phyloP scores from a whole-genome alignment of 1,140 invertebrate species.

The Pachypsylla venusta region DNA sequence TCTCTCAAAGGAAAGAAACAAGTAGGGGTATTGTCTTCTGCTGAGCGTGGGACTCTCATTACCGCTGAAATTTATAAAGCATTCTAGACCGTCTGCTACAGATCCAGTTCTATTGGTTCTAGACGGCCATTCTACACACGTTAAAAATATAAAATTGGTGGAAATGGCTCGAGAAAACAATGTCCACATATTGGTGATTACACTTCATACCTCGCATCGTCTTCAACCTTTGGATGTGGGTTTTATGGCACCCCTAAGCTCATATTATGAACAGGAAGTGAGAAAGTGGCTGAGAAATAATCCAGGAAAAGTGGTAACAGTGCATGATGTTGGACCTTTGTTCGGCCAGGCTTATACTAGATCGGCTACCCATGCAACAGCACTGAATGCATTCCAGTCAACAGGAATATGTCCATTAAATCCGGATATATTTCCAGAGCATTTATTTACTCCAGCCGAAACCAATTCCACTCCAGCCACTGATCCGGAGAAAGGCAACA shows the following conservation, averaged over 20 bases:
- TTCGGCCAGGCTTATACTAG: constrained; percentile 26
- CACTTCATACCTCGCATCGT: constrained; percentile 28
- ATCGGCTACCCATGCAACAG: constrained; percentile 17
- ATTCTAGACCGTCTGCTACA: constrained; percentile 22
- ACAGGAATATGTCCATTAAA: background rate
- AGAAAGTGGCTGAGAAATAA: constrained; percentile 26
- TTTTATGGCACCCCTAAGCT: constrained; percentile 29
- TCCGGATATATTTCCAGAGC: background rate
- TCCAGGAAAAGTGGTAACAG: constrained; percentile 22
- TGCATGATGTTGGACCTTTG: constrained; percentile 14
- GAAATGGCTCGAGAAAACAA: constrained; percentile 10
- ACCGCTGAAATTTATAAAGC: constrained; percentile 30
- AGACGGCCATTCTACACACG: constrained; percentile 27
- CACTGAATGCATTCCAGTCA: background rate
- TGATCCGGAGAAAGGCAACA: background rate
- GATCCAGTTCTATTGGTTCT: constrained; percentile 26
- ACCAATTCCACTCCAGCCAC: background rate
- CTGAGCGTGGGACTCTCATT: constrained; percentile 32
- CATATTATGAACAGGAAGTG: constrained; percentile 23
- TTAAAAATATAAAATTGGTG: constrained; percentile 16
- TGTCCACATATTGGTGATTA: constrained; percentile 27
- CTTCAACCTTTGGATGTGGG: constrained; percentile 32
- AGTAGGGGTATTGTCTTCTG: constrained; percentile 31
- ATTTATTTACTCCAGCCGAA: background rate
- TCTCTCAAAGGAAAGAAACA: constrained; percentile 30